Conservation (phyloP, 2,888 invertebrate species). For the Idaea dimidiata region DNA sequence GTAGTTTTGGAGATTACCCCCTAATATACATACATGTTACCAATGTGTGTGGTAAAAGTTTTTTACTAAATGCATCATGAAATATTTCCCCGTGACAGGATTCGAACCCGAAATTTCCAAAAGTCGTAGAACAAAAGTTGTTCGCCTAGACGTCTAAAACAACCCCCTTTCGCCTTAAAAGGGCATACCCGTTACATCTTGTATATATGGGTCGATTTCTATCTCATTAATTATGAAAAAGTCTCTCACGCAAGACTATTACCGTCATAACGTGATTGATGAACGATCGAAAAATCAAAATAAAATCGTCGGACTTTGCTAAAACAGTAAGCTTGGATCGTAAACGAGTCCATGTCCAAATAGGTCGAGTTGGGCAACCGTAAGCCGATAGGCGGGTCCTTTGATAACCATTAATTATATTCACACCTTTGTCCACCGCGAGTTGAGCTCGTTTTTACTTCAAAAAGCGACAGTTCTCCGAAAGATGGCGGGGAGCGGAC, state of each 20-base stretch:
- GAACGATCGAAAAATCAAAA: constrained; percentile 34
- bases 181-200: too few relatives aligned
- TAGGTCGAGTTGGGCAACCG: constrained; percentile 39
- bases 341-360: constrained; percentile 51
- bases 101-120: too few relatives aligned
- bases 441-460: constrained; percentile 45
- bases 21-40: too few relatives aligned
- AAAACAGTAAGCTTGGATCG: constrained; percentile 28
- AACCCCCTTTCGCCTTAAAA: too few relatives aligned
- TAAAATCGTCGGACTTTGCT: constrained; percentile 10
- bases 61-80: too few relatives aligned
- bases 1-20: too few relatives aligned
- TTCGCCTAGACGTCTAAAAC: too few relatives aligned
- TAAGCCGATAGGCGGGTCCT: constrained; percentile 54
- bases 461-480: constrained; percentile 61
- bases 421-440: constrained; percentile 69
- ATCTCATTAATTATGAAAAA: neutral
- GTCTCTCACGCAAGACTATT: neutral
- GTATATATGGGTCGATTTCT: neutral
- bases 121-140: too few relatives aligned
- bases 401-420: constrained; percentile 77
- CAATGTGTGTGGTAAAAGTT: too few relatives aligned
- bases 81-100: too few relatives aligned
- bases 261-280: constrained; percentile 45
- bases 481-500: constrained; percentile 53